Base-by-base conservation (phyloP, 2,797 vertebrate genomes). In the Chaunax sp. region DNA sequence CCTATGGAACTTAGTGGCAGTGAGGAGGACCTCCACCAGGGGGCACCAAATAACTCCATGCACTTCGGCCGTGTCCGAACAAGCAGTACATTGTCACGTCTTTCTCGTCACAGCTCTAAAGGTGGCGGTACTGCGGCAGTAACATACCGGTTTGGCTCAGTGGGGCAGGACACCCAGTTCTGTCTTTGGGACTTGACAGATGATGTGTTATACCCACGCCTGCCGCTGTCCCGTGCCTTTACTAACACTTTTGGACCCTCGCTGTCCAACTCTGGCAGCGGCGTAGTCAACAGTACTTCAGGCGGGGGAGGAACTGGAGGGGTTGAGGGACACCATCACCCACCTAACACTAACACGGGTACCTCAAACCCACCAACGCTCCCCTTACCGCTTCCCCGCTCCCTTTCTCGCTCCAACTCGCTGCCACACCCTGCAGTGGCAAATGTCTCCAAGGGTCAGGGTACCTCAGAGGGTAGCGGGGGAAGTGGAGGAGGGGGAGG, bases 181-280 rank as follows among this genome's bases (percentile, higher is more conserved):
- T 98, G 97, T 78, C 83, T 98, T 46, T 97, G 97, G 97, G 97
- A 98, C 89, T 90, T 98, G 70, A 98, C 96, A 0, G 95, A 98
- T 38, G 97, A 97, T 0, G 81, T 97, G 60, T 85, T 97, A 0
- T 95, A 93, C 82, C 95, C 96, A 0, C 95, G 94, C 0, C 93
- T 94, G 0, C 93, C 96, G 0, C 92, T 96, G 43, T 94, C 96
- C 11, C 95, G 96, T 0, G 92, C 95, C 18, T 94, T 95, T 13
- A 94, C 95, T 30, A 94, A 94, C 84, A 94, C 94, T 0, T 92
- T 92, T 6, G 90, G 93, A 4, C 71, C 94, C 4, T 81, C 90
- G 0, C 65, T 91, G 9, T 86, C 94, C 37, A 83, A 91, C 67
- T 95, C 94, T 0, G 88, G 91, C 56, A 93, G 93, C 10, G 90